Evolutionary conservation across 2,888 invertebrate genomes (phyloP), one percentile per base, ranked within the genome.

Genomic region (Invenusta paracnida): DNA sequence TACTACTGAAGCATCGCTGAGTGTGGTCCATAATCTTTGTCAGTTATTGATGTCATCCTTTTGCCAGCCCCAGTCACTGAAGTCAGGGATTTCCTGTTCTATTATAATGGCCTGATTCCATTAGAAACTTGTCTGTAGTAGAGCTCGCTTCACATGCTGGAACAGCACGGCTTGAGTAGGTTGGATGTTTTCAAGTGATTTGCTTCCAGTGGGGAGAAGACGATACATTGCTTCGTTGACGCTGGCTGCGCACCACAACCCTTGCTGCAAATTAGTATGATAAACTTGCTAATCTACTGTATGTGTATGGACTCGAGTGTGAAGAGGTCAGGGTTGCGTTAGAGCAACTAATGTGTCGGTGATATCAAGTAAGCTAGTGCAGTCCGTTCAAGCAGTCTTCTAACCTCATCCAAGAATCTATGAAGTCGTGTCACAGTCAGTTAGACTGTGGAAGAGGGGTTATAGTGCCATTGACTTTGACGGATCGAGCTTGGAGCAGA

Each of bases 61-160:
- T 73, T 73, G 73, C 73, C 73, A 73, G 73, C 73, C 73, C 73
- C 73, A 73, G 73, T 73, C 73, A 73, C 73, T 73, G 73, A 73
- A 73, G 73, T 73, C 73, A 73, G 73, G 27, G 73, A 73, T 73
- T 73, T 73, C 25, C 73, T 73, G 73, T 73, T 73, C 11, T 73
- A 73, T 23, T 73, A 23, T 23, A 23, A 23, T 73, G 73, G 73
- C 73, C 73, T 73, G 73, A 73, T 73, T 73, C 73, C 73, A 73
- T 2, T 73, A 73, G 73, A 13, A 73, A 73, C 25, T 73, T 23
- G 73, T 23, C 73, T 73, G 73, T 73, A 73, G 11, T 73, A 73
- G 73, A 73, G 27, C 73, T 73, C 73, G 73, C 73, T 73, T 73
- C 73, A 73, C 73, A 73, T 73, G 73, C 17, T 25, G 73, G 73